Percentiles rank a stretch among this genome's conserved stretches.
Conservation (phyloP, 1,140 invertebrate genomes). For the Bombus fervidus region DNA sequence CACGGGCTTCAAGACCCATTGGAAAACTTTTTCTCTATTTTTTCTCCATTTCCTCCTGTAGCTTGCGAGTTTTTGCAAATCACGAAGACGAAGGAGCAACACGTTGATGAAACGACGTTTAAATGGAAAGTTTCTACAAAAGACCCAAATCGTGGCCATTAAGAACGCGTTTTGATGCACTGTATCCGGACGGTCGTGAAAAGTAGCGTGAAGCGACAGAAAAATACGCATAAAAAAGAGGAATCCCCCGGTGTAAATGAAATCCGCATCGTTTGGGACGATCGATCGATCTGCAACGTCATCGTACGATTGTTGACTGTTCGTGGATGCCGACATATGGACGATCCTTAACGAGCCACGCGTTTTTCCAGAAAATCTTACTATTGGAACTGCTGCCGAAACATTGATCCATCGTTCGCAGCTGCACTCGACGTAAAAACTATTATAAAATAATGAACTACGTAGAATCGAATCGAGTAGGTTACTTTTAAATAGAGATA, state of each 20-base stretch:
- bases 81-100: slow-evolving; percentile 30
- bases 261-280: slow-evolving; percentile 24
- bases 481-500: not conserved
- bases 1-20: not conserved
- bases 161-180: slow-evolving; percentile 59
- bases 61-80: slow-evolving; percentile 55
- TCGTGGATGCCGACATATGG: slow-evolving; percentile 25
- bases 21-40: slow-evolving; percentile 20
- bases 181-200: slow-evolving; percentile 29
- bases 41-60: slow-evolving; percentile 1
- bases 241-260: slow-evolving; percentile 30
- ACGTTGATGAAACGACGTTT: slow-evolving; percentile 30
- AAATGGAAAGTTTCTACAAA: slow-evolving; percentile 58
- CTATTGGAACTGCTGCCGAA: not conserved
- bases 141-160: slow-evolving; percentile 22
- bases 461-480: not conserved
- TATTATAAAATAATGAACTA: not conserved
- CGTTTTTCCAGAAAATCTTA: slow-evolving; percentile 35
- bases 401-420: not conserved
- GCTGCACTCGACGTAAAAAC: not conserved
- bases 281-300: slow-evolving; percentile 58
- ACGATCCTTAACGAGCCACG: slow-evolving; percentile 24
- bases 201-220: not conserved
- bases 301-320: slow-evolving; percentile 2
- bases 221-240: slow-evolving; percentile 35